Evolutionary conservation across 2,888 invertebrate genomes (phyloP).

Genomic region (Nomada lathburiana): DNA sequence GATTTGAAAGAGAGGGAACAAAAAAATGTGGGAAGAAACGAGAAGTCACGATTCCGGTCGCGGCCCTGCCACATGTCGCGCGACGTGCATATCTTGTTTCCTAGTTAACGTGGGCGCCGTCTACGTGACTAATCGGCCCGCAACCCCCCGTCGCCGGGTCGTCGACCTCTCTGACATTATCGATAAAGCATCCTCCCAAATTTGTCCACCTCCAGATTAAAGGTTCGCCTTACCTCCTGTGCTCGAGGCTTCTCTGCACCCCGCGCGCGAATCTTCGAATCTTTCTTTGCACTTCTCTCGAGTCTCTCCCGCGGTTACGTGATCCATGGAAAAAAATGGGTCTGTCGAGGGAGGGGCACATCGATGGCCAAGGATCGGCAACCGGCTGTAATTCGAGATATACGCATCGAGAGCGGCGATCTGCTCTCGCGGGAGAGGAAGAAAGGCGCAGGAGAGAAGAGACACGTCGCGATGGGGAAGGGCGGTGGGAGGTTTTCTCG

Average conservation of each 20-base stretch:
- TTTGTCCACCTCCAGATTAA: too few species aligned
- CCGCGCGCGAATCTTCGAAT: too few species aligned
- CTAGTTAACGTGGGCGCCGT: constrained; percentile 64
- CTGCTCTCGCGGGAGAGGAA: constrained; percentile 4
- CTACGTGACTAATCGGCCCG: constrained; percentile 70
- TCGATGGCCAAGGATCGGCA: constrained; percentile 43
- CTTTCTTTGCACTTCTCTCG: too few species aligned
- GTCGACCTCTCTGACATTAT: constrained; percentile 51
- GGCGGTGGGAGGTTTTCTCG: constrained; percentile 45
- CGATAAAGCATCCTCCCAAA: too few species aligned
- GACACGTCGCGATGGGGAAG: neutral
- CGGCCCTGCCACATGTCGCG: constrained; percentile 41
- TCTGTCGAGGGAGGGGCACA: too few species aligned
- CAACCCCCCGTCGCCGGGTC: constrained; percentile 64
- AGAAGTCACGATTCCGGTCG: neutral
- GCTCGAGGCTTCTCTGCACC: too few species aligned
- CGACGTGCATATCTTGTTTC: constrained; percentile 59
- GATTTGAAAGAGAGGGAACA: too few species aligned
- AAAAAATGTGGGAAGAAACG: too few species aligned
- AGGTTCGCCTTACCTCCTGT: too few species aligned
- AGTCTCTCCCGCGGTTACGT: too few species aligned
- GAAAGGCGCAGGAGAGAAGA: neutral
- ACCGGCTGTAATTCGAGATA: constrained; percentile 59
- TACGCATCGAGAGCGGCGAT: constrained; percentile 28
- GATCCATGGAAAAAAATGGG: too few species aligned